Conservation (phyloP, 2,113 vertebrate species). For the Tragelaphus buxtoni region DNA sequence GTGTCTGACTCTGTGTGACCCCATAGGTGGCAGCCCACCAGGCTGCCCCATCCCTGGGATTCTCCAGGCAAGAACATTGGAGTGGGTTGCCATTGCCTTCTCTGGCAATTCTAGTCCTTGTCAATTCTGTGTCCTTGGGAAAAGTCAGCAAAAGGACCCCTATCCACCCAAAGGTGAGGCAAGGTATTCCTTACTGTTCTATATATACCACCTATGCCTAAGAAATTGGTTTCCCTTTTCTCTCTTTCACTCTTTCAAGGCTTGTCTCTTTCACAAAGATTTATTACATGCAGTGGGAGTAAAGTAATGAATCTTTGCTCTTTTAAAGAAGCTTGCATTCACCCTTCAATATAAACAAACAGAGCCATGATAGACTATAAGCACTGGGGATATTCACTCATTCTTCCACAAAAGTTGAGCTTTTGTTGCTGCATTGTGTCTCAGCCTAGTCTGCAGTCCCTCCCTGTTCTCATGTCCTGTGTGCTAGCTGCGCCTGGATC, state of each 20-base stretch:
- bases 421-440: background rate
- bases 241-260: background rate
- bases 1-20: no score
- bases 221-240: background rate
- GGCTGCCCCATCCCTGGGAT: no score
- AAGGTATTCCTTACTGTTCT: background rate
- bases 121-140: background rate
- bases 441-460: background rate
- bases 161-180: background rate
- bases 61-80: no score
- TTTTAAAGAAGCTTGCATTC: conserved; percentile 4
- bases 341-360: background rate
- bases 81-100: no score
- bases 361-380: background rate
- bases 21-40: no score
- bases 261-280: conserved; percentile 4
- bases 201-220: background rate
- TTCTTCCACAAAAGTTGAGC: background rate
- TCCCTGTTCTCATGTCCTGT: background rate
- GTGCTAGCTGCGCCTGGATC: background rate
- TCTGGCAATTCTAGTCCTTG: background rate
- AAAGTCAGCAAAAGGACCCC: background rate
- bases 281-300: background rate
- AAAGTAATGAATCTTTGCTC: background rate
- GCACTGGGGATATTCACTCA: background rate